Conservation (phyloP, 2,113 vertebrate species). For the Corapipo altera region DNA sequence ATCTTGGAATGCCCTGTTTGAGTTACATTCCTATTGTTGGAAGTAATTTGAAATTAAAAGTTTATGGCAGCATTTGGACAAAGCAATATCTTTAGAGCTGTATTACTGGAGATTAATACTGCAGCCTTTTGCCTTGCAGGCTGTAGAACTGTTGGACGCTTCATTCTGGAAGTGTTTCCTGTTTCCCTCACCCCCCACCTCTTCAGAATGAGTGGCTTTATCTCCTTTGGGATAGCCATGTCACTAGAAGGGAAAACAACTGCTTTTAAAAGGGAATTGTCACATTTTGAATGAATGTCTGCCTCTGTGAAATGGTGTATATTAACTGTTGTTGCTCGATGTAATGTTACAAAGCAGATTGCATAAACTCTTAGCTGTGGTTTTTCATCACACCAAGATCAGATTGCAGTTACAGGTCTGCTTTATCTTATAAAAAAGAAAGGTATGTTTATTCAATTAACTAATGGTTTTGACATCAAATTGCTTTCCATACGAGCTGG, state of each 20-base stretch:
- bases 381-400: neutral
- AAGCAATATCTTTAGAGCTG: neutral
- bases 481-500: neutral
- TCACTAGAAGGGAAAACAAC: neutral
- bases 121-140: neutral
- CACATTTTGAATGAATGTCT: neutral
- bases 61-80: neutral
- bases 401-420: neutral
- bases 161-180: constrained; percentile 9
- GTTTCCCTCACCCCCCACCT: neutral
- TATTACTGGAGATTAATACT: constrained; percentile 29
- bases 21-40: neutral
- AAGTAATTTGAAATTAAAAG: constrained; percentile 58
- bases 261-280: constrained; percentile 10
- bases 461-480: neutral
- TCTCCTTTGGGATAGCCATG: neutral
- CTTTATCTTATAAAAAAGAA: neutral
- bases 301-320: neutral
- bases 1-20: rapidly evolving
- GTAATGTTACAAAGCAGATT: neutral
- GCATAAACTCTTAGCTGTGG: neutral
- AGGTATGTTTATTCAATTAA: neutral
- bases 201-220: neutral
- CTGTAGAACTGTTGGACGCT: neutral
- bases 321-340: neutral